These are phyloP conservation scores for Porites australiensis DNA, from an alignment of 64 coral and sea anemone species.

Conservation along the genomic window DNA sequence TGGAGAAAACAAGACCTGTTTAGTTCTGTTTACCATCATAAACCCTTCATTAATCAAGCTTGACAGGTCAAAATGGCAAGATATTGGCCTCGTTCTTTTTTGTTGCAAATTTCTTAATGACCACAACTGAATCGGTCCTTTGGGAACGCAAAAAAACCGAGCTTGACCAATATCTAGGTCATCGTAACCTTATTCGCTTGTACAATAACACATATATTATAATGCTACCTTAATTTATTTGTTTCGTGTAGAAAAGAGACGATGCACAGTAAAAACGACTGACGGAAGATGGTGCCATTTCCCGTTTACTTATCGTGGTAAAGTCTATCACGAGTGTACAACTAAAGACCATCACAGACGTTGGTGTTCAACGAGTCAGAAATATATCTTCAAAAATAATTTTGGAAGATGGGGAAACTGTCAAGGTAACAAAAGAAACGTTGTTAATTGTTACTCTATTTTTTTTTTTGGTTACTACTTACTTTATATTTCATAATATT, in stretches of 20 bases:
- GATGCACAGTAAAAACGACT: background rate
- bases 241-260: background rate
- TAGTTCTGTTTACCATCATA: background rate
- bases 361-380: background rate
- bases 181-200: no score
- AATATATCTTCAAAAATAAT: background rate
- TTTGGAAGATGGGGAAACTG: background rate
- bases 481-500: no score
- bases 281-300: background rate
- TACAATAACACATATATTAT: no score
- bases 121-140: no score
- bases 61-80: no score
- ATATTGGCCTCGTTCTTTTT: no score
- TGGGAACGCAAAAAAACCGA: no score
- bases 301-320: conserved; percentile 7
- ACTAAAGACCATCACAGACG: background rate
- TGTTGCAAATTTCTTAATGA: no score
- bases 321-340: background rate
- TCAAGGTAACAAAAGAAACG: background rate
- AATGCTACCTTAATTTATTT: background rate
- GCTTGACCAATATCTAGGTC: no score
- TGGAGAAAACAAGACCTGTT: background rate
- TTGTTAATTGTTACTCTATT: no score
- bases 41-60: no score
- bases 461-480: no score